Base-by-base conservation (phyloP, 2,113 vertebrate species). In the Bagarius yarrelli region DNA sequence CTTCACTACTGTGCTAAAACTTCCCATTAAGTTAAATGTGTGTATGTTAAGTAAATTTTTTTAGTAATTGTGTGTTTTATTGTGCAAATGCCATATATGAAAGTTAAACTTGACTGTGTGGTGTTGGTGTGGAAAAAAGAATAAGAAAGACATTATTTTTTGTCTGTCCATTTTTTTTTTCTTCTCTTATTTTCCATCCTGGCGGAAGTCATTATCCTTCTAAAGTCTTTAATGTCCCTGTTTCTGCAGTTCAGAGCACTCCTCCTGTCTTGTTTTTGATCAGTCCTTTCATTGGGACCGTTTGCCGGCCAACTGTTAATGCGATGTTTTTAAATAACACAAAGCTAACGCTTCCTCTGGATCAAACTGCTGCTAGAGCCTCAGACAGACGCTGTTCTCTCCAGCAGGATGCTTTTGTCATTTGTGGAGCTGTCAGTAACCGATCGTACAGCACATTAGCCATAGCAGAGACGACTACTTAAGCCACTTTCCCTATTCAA, bases 241-340 rank as follows among this genome's bases (percentile, higher is more conserved):
- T 6, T 12, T 80, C 55, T 44, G 15, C 21, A 30, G 67, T 56
- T 53, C 40, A 67, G 19, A 32, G 19, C 56, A 5, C 50, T 25
- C 66, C 47, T 66, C 25, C 32, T 55, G 14, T 81, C 50, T 71
- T 78, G 67, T 69, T 79, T 80, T 70, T 76, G 52, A 82, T 85
- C 27, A 70, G 73, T 76, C 69, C 27, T 79, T 76, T 85, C 76
- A 80, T 79, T 61, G 56, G 50, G 25, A 9, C 61, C 67, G 77
- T 55, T 36, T 59, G 27, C 47, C 61, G 69, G 57, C 67, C 57
- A 47, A 79, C 64, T 32, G 27, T 71, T 60, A 66, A 60, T 55
- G 32, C 18, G 1, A 9, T 72, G 27, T 61, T 72, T 61, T 71
- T 27, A 71, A 25, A 72, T 23, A 72, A 50, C 21, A 18, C 15